Conservation (phyloP, 2,797 vertebrate genomes). For the Pseudocheirus occidentalis region DNA sequence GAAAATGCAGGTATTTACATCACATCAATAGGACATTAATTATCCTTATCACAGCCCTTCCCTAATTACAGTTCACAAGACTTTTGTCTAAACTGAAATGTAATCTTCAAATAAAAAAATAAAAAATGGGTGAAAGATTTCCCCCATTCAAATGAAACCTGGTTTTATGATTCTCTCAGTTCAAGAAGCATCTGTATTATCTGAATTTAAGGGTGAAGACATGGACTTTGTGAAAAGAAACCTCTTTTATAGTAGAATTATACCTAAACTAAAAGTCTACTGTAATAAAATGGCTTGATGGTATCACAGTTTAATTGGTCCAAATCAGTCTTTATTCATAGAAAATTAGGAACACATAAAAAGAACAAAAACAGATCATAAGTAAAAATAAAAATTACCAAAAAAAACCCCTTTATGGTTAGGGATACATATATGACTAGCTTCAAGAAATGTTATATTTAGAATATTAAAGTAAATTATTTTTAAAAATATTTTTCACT, state of each 20-base stretch:
- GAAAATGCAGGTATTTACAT: constrained; percentile 56
- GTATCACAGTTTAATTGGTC: constrained; percentile 36
- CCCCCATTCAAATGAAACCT: constrained; percentile 60
- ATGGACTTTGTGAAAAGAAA: constrained; percentile 55
- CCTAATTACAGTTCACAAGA: constrained; percentile 59
- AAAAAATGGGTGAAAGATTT: constrained; percentile 58
- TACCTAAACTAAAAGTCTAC: constrained; percentile 16
- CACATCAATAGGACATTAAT: constrained; percentile 35
- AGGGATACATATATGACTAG: not conserved
- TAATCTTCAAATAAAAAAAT: constrained; percentile 66
- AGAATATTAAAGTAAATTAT: constrained; percentile 44
- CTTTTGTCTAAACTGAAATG: constrained; percentile 59
- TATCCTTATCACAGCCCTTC: constrained; percentile 36
- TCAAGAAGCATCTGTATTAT: constrained; percentile 66
- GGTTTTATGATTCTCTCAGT: constrained; percentile 65
- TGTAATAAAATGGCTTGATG: constrained; percentile 13
- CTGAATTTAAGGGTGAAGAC: constrained; percentile 70
- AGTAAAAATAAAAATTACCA: not conserved
- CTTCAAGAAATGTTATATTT: not conserved
- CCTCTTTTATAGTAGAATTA: constrained; percentile 39
- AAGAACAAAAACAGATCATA: not conserved
- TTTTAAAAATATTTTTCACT: constrained; percentile 36
- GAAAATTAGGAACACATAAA: not conserved
- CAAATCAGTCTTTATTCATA: not conserved
- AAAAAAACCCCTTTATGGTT: not conserved